Evolutionary conservation across 35 echinoderm and acorn worm genomes (phyloP), one percentile per base, ranked within the genome.

Genomic region (Chiridota heheva): DNA sequence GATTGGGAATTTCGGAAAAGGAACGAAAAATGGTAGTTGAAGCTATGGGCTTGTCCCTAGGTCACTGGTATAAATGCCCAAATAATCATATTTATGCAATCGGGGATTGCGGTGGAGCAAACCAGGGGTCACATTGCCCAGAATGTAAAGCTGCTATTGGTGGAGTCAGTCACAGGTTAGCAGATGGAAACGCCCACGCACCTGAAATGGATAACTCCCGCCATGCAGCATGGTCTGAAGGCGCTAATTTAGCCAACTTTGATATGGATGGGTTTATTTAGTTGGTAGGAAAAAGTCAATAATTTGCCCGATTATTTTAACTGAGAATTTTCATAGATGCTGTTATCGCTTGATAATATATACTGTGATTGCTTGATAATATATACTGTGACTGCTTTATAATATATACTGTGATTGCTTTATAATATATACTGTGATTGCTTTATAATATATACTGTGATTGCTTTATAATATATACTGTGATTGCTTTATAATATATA

Each of bases 11-110:
- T 22, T 82, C 78, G 6, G 71, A 93, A 3, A 56, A 65, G 58
- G 91, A 93, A 59, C 70, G 72, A 51, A 17, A 77, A 51, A 64
- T 77, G 80, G 67, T 93, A 6, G 85, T 88, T 30, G 63, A 72
- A 18, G 91, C 91, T 5, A 64, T 82, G n/a, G 84, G 80, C 18
- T 42, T 93, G 18, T 69, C 74, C 10, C 58, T 68, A 20, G 90
- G 90, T 48, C 85, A 88, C 45, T 93, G 91, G 85, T 93, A 76
- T 58, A 93, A 88, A 72, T 93, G 90, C 27, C 78, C 63, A 41
- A 81, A 93, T 31, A 84, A 79, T 5, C 90, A 93, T 60, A 44
- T 93, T 44, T 93, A 93, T 40, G 84, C 70, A 24, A 93, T 93
- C 12, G 79, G 77, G 36, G 90, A 87, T 24, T 93, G 90, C 61